A percentile compares a stretch with the other conserved stretches of the same genome.
Conservation (phyloP, 2,113 vertebrate species). For the Notarius quadriscutis region DNA sequence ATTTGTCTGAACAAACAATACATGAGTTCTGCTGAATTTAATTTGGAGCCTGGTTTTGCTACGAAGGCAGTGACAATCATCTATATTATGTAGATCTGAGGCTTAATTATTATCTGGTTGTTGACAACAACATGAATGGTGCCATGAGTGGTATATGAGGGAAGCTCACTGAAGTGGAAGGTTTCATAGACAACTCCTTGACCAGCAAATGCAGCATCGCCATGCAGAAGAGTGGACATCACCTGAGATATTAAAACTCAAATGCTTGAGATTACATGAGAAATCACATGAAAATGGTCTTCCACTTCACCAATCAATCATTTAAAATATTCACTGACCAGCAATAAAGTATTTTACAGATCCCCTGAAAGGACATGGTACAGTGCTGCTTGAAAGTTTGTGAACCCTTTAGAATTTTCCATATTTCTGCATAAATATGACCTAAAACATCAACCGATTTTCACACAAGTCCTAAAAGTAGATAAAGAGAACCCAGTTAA, state of each 20-base stretch:
- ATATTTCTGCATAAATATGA: too few relatives aligned
- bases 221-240: slow-evolving; percentile 95
- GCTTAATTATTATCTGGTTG: slow-evolving; percentile 84
- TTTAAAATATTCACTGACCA: background rate
- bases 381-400: too few relatives aligned
- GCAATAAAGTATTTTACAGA: background rate
- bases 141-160: slow-evolving; percentile 93
- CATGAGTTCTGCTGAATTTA: background rate
- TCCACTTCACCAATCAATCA: background rate
- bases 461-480: too few relatives aligned
- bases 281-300: background rate
- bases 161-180: slow-evolving; percentile 93
- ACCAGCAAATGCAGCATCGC: slow-evolving; percentile 93
- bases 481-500: too few relatives aligned
- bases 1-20: background rate
- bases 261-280: background rate
- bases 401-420: too few relatives aligned
- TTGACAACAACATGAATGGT: slow-evolving; percentile 96
- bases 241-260: slow-evolving; percentile 71
- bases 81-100: background rate
- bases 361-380: background rate
- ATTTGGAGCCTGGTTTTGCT: background rate
- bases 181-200: slow-evolving; percentile 97
- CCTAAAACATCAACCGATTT: too few relatives aligned
- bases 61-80: background rate